Evolutionary conservation across 2,113 vertebrate species (phyloP).

Genomic region (Tapirus terrestris): DNA sequence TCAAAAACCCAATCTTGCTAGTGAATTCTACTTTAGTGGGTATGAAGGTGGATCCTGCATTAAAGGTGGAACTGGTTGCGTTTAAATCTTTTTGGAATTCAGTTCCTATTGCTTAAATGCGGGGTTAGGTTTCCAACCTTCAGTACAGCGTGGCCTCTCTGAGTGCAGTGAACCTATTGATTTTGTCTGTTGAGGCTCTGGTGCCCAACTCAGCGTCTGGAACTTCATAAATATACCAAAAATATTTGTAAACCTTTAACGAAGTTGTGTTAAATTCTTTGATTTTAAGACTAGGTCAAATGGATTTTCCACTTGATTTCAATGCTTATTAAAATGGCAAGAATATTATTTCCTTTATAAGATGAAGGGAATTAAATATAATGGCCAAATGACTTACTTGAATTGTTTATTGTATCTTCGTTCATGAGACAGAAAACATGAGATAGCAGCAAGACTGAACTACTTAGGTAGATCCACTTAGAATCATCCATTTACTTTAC

Average conservation of each 20-base stretch:
- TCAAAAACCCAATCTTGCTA: slow-evolving; percentile 60
- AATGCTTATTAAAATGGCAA: slow-evolving; percentile 19
- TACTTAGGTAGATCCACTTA: background rate
- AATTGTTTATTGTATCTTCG: background rate
- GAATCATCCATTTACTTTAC: background rate
- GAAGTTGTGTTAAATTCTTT: background rate
- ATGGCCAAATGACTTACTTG: background rate
- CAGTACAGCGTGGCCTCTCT: background rate
- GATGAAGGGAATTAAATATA: background rate
- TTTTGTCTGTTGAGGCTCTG: background rate
- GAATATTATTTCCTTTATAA: slow-evolving; percentile 12
- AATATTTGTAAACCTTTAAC: background rate
- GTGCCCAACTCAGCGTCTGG: background rate
- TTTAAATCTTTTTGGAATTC: slow-evolving; percentile 52
- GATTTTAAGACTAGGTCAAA: background rate
- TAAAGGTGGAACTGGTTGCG: slow-evolving; percentile 15
- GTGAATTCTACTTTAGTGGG: slow-evolving; percentile 53
- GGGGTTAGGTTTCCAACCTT: background rate
- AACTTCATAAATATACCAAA: background rate
- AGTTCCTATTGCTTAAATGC: slow-evolving; percentile 34
- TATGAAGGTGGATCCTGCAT: slow-evolving; percentile 34
- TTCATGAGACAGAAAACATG: background rate
- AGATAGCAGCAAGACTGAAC: background rate
- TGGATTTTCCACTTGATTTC: background rate
- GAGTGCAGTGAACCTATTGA: background rate